Evolutionary conservation across 2,888 invertebrate genomes (phyloP), one percentile per base, ranked within the genome.

Genomic region (Euclidia mi): DNA sequence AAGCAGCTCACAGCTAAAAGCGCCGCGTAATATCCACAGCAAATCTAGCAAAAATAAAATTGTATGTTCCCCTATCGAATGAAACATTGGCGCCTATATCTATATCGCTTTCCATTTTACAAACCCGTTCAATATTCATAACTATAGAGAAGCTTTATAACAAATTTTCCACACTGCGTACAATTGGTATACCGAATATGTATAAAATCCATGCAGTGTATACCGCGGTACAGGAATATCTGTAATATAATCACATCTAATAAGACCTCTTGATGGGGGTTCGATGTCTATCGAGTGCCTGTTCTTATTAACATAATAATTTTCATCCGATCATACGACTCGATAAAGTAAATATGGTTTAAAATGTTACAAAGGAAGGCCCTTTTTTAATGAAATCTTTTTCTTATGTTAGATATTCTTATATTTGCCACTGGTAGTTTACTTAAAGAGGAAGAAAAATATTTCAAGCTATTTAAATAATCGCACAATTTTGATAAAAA

Each of bases 231-330:
- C 28, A 53, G 38, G 53, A 75, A 77, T 85, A 88, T 88, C 86
- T 79, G 73, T 86, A 88, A 87, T 88, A 84, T 82, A 84, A 88
- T 88, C 85, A 67, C 79, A 75, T 83, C 82, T 80, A 81, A 86
- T 88, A 88, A n/a, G n/a, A n/a, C n/a, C n/a, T n/a, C n/a, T n/a
- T 82, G 86, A 87, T 83, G 78, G 78, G 85, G 87, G 87, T 88
- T 79, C 87, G 77, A 86, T 84, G 68, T 72, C 74, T 72, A 78
- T 69, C 66, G 77, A 81, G 59, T 59, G 62, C 57, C 45, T 77
- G 71, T 72, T 69, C 75, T 78, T 76, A 82, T 88, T 87, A 81
- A 82, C 87, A 87, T 86, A 85, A 84, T 82, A 79, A 88, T 84
- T 83, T 84, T 78, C 82, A 80, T 82, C 79, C 74, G 79, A 74